Conservation (phyloP, 2,797 vertebrate genomes). For the Chromis chromis region DNA sequence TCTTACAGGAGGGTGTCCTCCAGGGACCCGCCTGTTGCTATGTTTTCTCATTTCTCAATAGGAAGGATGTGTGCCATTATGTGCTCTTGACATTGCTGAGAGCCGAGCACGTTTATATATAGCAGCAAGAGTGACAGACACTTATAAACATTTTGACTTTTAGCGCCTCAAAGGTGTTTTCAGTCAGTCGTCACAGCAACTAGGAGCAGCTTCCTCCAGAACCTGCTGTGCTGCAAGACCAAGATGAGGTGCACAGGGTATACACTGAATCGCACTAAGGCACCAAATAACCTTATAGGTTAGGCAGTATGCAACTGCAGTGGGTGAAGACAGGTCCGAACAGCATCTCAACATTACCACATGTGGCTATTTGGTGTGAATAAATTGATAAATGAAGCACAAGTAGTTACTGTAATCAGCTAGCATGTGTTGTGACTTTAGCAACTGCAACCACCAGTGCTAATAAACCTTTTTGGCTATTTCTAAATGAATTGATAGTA, state of each 20-base stretch:
- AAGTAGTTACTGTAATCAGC: neutral
- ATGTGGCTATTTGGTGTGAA: constrained; percentile 2
- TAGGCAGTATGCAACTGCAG: constrained; percentile 17
- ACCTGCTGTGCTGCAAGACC: neutral
- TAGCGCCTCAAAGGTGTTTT: constrained; percentile 40
- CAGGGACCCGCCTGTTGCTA: constrained; percentile 57
- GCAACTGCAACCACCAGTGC: neutral
- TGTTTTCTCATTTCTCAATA: constrained; percentile 37
- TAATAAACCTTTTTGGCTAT: neutral
- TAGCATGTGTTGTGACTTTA: neutral
- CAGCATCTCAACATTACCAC: neutral
- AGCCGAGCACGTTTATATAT: constrained; percentile 48
- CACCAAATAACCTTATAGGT: constrained; percentile 10
- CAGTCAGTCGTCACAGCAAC: constrained; percentile 21
- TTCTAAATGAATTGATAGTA: no score
- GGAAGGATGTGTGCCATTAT: constrained; percentile 48
- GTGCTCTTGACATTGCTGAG: constrained; percentile 51
- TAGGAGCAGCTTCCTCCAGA: neutral
- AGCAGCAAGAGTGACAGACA: constrained; percentile 41
- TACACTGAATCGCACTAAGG: neutral
- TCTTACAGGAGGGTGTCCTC: constrained; percentile 45
- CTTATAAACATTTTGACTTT: constrained; percentile 62
- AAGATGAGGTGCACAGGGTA: neutral
- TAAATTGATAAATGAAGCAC: neutral
- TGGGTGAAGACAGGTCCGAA: neutral